These are phyloP conservation scores for Uropsilus gracilis DNA, from an alignment of 2,113 vertebrate species.

Conservation along the genomic window DNA sequence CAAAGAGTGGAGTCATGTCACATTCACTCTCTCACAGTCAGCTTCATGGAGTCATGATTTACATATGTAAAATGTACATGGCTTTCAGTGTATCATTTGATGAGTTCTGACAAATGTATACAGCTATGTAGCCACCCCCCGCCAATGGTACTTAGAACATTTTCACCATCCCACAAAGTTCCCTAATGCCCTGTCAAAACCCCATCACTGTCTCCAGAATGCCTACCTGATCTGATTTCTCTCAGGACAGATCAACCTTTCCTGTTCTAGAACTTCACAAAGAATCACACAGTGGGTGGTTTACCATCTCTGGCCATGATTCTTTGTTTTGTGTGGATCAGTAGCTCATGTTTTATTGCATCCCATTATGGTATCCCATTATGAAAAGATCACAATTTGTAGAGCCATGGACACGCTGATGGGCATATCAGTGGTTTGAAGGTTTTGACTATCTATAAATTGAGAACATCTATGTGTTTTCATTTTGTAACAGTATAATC, in stretches of 20 bases:
- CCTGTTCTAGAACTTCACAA: too few species aligned
- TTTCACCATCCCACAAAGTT: not conserved
- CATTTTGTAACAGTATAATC: too few species aligned
- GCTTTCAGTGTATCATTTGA: not conserved
- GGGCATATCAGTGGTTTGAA: too few species aligned
- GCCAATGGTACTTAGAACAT: not conserved
- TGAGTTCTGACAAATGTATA: not conserved
- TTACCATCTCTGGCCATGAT: too few species aligned
- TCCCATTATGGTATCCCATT: not conserved
- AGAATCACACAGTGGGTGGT: too few species aligned
- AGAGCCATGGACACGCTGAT: not conserved
- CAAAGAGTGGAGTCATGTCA: not conserved
- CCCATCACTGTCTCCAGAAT: not conserved
- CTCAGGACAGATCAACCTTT: too few species aligned
- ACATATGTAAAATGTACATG: not conserved
- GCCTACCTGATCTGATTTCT: not conserved
- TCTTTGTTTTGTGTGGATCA: not conserved
- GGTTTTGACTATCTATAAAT: too few species aligned
- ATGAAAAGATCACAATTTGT: not conserved
- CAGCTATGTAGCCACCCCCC: not conserved
- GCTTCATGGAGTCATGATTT: not conserved
- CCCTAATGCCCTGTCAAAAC: not conserved
- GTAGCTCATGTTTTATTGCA: not conserved
- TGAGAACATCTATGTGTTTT: too few species aligned
- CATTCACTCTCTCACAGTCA: not conserved